Percentiles rank a stretch among this genome's conserved stretches.
Conservation (phyloP, 1,140 invertebrate species). For the Conopomorpha cramerella region DNA sequence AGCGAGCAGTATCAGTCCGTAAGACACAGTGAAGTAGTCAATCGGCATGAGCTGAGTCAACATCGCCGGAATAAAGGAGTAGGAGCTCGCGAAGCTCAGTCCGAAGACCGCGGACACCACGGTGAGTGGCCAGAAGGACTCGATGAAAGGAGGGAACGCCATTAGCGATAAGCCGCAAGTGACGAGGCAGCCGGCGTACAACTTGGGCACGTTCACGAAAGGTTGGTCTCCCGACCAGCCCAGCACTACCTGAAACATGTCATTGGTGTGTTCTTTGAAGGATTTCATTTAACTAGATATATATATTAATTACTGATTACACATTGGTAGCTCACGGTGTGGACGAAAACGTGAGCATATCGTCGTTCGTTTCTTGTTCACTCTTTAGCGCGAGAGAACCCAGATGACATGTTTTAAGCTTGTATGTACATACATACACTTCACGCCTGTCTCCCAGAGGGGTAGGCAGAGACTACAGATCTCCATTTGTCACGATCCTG, state of each 20-base stretch:
- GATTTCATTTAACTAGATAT: no score
- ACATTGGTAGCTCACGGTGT: no score
- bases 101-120: conserved; percentile 72
- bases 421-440: no score
- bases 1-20: conserved; percentile 83
- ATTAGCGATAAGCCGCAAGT: conserved; percentile 74
- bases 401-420: no score
- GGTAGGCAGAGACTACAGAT: no score
- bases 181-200: conserved; percentile 77
- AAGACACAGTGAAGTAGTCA: conserved; percentile 81
- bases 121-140: conserved; percentile 62
- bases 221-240: conserved; percentile 88
- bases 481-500: no score
- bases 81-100: conserved; percentile 83
- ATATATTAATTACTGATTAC: no score
- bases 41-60: conserved; percentile 65
- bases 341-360: no score
- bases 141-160: conserved; percentile 68
- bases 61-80: conserved; percentile 84
- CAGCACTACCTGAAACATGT: conserved; percentile 78
- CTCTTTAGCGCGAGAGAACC: no score
- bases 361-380: no score
- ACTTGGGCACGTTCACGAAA: conserved; percentile 82
- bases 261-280: no score
- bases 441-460: no score